Base-by-base conservation (phyloP, 2,113 vertebrate species). In the Tretioscincus oriximinensis region DNA sequence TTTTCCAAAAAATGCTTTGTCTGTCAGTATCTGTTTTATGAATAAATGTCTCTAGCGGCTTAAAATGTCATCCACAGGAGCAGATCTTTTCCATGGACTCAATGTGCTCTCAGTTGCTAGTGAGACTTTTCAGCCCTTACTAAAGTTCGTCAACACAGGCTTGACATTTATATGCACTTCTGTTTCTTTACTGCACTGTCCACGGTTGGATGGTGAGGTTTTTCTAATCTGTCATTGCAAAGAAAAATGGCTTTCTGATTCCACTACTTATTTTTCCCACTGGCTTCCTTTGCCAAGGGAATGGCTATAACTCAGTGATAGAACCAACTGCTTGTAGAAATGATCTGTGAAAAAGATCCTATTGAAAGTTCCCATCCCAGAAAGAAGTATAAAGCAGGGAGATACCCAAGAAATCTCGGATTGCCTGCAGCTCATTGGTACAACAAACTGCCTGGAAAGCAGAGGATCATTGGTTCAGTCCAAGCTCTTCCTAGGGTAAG, bases 321-420 rank as follows among this genome's bases (percentile, higher is more conserved):
- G 35, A 41, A 41, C n/a, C n/a, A n/a, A n/a, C n/a, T n/a, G n/a
- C 35, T 41, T n/a, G 14, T 61, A 86, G 29, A 28, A 47, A 22
- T 54, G n/a, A n/a, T 78, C 67, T 77, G 77, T 82, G 73, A 60
- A 85, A 73, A 24, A 67, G 58, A 54, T 77, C 21, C 68, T 80
- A 28, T 45, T 47, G 60, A 47, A 74, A 49, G 26, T 69, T 28
- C 21, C 31, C 45, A 49, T 26, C 51, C 35, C 5, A 16, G 29
- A 16, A 16, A 26, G n/a, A 26, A 60, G 64, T 22, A 26, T 64
- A 12, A 14, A 26, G 22, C 21, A 31, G 5, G 60, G 35, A 41
- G 35, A 41, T 41, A 41, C 35, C 35, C 35, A 41, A 41, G 35
- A 41, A 41, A 41, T 41, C 2, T 41, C 5, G 35, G 35, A 41